Conservation (phyloP, 2,113 vertebrate genomes). For the Chaenocephalus aceratus region DNA sequence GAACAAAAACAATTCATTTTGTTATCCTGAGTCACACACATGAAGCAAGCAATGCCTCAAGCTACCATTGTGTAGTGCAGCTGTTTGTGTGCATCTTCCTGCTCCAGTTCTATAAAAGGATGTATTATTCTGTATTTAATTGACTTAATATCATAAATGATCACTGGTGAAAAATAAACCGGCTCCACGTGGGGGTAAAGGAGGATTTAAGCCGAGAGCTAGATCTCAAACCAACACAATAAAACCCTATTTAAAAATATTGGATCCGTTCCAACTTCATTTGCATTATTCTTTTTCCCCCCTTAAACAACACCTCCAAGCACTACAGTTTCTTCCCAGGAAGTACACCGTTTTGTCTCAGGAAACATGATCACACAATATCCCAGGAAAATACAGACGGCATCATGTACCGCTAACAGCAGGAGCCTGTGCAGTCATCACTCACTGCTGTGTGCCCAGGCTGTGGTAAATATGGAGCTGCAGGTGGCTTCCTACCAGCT, state of each 20-base stretch:
- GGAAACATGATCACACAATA: slow-evolving; percentile 60
- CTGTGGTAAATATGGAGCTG: slow-evolving; percentile 74
- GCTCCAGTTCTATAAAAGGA: slow-evolving; percentile 46
- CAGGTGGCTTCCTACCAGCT: slow-evolving; percentile 67
- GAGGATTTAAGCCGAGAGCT: slow-evolving; percentile 41
- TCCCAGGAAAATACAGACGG: slow-evolving; percentile 52
- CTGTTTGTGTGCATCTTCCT: slow-evolving; percentile 36
- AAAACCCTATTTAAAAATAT: slow-evolving; percentile 51
- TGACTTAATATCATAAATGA: slow-evolving; percentile 58
- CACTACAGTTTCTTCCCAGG: slow-evolving; percentile 30
- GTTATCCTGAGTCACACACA: background rate
- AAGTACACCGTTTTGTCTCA: slow-evolving; percentile 60
- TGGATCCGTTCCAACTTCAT: slow-evolving; percentile 55
- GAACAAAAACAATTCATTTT: background rate
- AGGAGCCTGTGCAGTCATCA: slow-evolving; percentile 56
- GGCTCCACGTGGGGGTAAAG: slow-evolving; percentile 24
- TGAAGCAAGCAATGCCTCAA: slow-evolving; percentile 1
- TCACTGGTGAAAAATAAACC: slow-evolving; percentile 38
- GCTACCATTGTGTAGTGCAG: slow-evolving; percentile 15
- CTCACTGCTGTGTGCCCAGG: slow-evolving; percentile 67
- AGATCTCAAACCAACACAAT: slow-evolving; percentile 52
- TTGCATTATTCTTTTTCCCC: slow-evolving; percentile 27
- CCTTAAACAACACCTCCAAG: slow-evolving; percentile 26
- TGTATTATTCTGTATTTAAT: slow-evolving; percentile 54
- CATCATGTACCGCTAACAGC: slow-evolving; percentile 53